A percentile compares a stretch with the other conserved stretches of the same genome.
Conservation (phyloP, 2,888 invertebrate species). For the Mythimna pallens region DNA sequence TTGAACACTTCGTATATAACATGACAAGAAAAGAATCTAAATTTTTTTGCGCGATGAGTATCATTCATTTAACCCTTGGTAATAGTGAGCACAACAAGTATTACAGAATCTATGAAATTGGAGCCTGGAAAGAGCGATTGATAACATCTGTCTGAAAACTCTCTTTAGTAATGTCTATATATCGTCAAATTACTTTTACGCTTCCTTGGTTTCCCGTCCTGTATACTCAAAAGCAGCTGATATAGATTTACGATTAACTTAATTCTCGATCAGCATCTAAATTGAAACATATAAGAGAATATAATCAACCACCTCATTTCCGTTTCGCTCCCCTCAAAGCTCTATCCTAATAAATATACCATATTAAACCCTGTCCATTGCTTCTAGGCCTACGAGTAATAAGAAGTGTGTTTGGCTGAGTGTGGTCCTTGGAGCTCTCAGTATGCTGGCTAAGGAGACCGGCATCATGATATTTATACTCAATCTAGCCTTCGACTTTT, state of each 20-base stretch:
- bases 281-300: conserved; percentile 45
- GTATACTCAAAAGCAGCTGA: conserved; percentile 4
- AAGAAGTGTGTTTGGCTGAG: conserved; percentile 92
- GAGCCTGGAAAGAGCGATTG: conserved; percentile 7
- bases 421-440: conserved; percentile 93
- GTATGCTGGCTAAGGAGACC: conserved; percentile 97
- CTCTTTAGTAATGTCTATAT: background rate
- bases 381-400: conserved; percentile 82
- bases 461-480: conserved; percentile 94
- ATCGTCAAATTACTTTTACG: conserved; percentile 7
- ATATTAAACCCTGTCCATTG: conserved; percentile 55
- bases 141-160: background rate
- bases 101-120: conserved; percentile 13
- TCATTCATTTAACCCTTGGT: conserved; percentile 38
- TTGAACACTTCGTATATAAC: conserved; percentile 18
- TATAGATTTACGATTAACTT: conserved; percentile 38
- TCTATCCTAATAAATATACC: conserved; percentile 56
- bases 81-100: conserved; percentile 29
- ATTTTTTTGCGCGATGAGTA: conserved; percentile 29
- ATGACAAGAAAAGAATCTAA: conserved; percentile 34
- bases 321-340: conserved; percentile 43
- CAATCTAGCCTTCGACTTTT: conserved; percentile 95
- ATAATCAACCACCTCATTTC: conserved; percentile 60
- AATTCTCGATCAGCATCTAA: conserved; percentile 40
- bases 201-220: background rate